phyloP scores from a whole-genome alignment of 2,888 invertebrate genomes.

The Heliconius ismenius region DNA sequence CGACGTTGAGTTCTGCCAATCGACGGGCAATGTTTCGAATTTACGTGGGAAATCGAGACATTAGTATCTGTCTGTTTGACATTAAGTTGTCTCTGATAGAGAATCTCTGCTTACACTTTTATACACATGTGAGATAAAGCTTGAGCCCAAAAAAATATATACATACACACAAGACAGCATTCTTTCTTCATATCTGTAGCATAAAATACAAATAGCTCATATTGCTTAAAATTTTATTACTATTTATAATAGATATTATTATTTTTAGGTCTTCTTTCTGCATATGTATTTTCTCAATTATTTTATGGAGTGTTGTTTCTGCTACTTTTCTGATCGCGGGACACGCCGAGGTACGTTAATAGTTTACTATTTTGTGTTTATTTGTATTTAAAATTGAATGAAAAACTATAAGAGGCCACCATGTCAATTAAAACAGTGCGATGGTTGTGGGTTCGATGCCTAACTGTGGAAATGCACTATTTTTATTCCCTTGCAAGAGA shows the following conservation, averaged over 20 bases:
- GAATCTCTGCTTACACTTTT: background rate
- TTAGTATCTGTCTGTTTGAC: background rate
- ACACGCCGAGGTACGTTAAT: slow-evolving; percentile 80
- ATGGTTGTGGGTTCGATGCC: no score
- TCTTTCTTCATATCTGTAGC: background rate
- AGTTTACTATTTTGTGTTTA: background rate
- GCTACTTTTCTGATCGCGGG: slow-evolving; percentile 83
- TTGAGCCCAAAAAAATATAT: background rate
- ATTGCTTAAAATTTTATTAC: background rate
- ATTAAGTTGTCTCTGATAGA: background rate
- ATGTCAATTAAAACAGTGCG: no score
- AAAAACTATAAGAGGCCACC: no score
- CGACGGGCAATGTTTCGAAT: background rate
- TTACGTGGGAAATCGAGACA: no score
- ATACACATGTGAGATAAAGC: background rate
- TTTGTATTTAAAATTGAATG: background rate
- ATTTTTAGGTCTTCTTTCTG: slow-evolving; percentile 78
- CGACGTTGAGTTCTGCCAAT: background rate
- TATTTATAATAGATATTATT: background rate
- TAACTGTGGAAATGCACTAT: no score
- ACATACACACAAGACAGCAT: background rate
- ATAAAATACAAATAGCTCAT: background rate
- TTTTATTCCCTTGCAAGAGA: no score
- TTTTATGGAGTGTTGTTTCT: slow-evolving; percentile 83
- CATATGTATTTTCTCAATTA: slow-evolving; percentile 81